These are phyloP conservation scores for Drosophila miranda DNA, from an alignment of 1,140 invertebrate species.

Conservation along the genomic window DNA sequence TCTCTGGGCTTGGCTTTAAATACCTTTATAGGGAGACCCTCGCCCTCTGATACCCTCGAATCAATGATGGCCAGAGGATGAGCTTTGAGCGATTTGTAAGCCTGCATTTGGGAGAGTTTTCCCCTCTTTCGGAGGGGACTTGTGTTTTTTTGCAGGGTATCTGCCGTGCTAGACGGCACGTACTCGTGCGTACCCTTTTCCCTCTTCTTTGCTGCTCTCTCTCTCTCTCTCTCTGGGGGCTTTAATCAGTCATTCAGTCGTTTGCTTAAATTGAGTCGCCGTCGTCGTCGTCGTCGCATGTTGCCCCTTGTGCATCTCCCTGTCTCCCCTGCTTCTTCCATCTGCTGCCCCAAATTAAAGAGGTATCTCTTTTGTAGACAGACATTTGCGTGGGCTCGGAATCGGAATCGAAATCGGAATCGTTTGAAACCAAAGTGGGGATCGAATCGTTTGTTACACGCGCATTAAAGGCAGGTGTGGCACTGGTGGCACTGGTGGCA, in stretches of 20 bases:
- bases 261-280: constrained; percentile 75
- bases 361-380: constrained; percentile 16
- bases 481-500: constrained; percentile 2
- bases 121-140: too few species aligned
- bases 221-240: constrained; percentile 20
- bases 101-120: too few species aligned
- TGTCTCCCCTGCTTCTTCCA: neutral
- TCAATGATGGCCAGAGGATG: too few species aligned
- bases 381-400: constrained; percentile 60
- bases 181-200: neutral
- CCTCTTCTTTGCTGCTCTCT: constrained; percentile 19
- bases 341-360: constrained; percentile 36
- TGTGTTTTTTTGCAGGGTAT: constrained; percentile 4
- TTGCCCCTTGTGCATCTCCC: neutral
- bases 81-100: too few species aligned
- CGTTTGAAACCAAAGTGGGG: constrained; percentile 56
- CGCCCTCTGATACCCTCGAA: too few species aligned
- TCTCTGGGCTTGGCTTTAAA: constrained; percentile 38
- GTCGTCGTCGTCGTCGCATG: constrained; percentile 30
- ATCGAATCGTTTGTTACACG: constrained; percentile 66
- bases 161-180: neutral
- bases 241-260: constrained; percentile 76
- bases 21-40: constrained; percentile 11
- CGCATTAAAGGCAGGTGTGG: constrained; percentile 45
- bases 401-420: constrained; percentile 41